phyloP scores from a whole-genome alignment of 35 echinoderm and acorn worm genomes.

The Diadema setosum region DNA sequence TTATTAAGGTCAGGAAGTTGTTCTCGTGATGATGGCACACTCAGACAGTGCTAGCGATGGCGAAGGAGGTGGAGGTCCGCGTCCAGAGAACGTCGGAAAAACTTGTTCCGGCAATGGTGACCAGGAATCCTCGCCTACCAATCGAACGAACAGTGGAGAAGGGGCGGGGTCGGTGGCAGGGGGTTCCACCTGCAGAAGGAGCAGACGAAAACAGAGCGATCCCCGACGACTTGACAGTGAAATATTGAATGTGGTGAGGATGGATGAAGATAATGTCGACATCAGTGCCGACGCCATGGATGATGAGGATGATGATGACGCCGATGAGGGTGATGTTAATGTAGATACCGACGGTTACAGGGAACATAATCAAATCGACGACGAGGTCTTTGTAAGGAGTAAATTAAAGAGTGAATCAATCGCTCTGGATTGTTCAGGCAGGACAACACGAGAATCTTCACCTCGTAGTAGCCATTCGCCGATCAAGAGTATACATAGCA shows the following conservation, averaged over 20 bases:
- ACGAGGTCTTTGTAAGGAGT: neutral
- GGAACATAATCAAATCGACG: too few species aligned
- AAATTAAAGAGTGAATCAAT: too few species aligned
- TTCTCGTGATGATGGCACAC: too few species aligned
- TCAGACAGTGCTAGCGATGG: neutral
- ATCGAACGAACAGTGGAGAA: neutral
- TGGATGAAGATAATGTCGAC: neutral
- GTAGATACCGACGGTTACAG: neutral
- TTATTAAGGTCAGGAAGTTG: too few species aligned
- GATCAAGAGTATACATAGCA: too few species aligned
- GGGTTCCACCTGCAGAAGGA: neutral
- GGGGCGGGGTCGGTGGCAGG: neutral
- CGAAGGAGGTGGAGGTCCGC: neutral
- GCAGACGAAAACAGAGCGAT: conserved; percentile 1
- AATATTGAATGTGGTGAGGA: neutral
- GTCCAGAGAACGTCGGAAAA: neutral
- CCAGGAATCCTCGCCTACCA: neutral
- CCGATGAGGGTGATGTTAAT: neutral
- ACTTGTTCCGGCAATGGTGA: neutral
- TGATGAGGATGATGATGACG: neutral
- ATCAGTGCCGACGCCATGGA: neutral
- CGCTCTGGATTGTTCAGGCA: too few species aligned
- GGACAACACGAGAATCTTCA: too few species aligned
- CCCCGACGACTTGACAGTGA: neutral
- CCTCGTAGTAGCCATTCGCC: too few species aligned